Evolutionary conservation across 1,140 invertebrate species (phyloP).

Genomic region (Diachasma alloeum): DNA sequence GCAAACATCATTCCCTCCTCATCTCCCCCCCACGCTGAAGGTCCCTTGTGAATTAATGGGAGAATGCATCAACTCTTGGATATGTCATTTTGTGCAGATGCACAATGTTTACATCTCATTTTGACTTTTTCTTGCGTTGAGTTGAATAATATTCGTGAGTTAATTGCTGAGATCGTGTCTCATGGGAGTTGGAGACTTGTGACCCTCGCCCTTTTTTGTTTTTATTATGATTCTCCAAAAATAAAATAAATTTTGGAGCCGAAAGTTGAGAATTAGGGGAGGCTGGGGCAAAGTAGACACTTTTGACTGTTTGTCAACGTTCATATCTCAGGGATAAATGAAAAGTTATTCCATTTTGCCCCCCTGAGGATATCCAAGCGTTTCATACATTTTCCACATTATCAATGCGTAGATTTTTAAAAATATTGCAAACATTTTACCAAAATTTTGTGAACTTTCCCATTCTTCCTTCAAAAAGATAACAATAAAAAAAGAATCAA

Average conservation of each 20-base stretch:
- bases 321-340: too few relatives aligned
- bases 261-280: not conserved
- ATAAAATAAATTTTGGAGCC: not conserved
- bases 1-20: constrained; percentile 44
- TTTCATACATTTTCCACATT: too few relatives aligned
- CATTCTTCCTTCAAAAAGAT: too few relatives aligned
- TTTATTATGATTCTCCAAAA: not conserved
- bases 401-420: too few relatives aligned
- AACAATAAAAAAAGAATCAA: too few relatives aligned
- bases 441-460: too few relatives aligned
- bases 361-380: too few relatives aligned
- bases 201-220: not conserved
- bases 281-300: too few relatives aligned
- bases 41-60: not conserved
- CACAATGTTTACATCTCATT: constrained; percentile 6
- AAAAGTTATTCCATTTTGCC: too few relatives aligned
- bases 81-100: constrained; percentile 6
- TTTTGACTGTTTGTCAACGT: too few relatives aligned
- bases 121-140: not conserved
- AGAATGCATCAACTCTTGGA: constrained; percentile 2
- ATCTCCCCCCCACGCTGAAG: not conserved
- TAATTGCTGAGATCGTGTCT: not conserved
- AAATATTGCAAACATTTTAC: too few relatives aligned
- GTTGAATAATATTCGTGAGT: not conserved
- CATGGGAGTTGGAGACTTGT: not conserved